Evolutionary conservation across 1,140 invertebrate species (phyloP).

Genomic region (Dreissena polymorpha): DNA sequence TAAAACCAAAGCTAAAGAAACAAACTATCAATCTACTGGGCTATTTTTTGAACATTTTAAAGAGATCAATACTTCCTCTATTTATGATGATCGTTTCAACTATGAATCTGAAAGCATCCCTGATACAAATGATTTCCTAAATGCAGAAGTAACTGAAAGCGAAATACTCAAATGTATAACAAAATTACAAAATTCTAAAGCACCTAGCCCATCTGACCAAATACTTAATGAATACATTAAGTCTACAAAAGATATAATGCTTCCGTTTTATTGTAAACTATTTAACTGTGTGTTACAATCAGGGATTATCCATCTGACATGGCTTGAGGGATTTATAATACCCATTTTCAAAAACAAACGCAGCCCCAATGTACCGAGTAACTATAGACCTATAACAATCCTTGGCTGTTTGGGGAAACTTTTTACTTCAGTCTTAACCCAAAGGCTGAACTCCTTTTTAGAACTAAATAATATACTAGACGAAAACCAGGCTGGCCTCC

Average conservation of each 20-base stretch:
- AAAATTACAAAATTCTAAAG: slow-evolving; percentile 19
- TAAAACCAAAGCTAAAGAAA: slow-evolving; percentile 21
- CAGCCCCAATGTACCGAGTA: slow-evolving; percentile 10
- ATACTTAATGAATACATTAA: slow-evolving; percentile 41
- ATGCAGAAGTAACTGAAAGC: background rate
- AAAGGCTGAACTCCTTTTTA: slow-evolving; percentile 25
- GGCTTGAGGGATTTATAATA: slow-evolving; percentile 34
- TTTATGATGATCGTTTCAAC: too few species aligned
- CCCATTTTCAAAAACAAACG: slow-evolving; percentile 58
- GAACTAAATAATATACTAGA: slow-evolving; percentile 11
- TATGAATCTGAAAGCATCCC: background rate
- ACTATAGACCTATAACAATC: slow-evolving; percentile 53
- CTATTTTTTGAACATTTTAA: slow-evolving; percentile 33
- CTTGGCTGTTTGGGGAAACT: slow-evolving; percentile 54
- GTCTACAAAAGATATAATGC: slow-evolving; percentile 16
- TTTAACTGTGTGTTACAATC: slow-evolving; percentile 29
- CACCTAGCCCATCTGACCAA: slow-evolving; percentile 8
- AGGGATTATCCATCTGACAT: slow-evolving; percentile 22
- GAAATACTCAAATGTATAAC: slow-evolving; percentile 27
- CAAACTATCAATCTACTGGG: background rate
- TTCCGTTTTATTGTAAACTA: slow-evolving; percentile 24
- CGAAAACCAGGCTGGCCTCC: slow-evolving; percentile 52
- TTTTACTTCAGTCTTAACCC: slow-evolving; percentile 52
- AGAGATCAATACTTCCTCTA: background rate
- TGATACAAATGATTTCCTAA: background rate